Base-by-base conservation (phyloP, 2,113 vertebrate genomes). In the Jacana jacana region DNA sequence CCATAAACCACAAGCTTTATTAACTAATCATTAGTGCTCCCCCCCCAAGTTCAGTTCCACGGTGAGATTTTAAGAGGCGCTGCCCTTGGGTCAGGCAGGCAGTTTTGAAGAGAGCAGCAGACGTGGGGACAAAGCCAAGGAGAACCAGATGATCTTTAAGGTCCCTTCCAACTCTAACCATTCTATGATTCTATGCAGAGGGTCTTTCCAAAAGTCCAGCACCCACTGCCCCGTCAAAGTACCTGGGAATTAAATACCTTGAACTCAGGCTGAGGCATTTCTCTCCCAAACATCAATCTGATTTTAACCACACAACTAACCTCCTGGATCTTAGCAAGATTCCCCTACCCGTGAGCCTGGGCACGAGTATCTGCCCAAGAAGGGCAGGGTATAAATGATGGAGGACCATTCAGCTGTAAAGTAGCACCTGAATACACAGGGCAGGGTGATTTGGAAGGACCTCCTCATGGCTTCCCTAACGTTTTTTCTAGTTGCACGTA, bases 1-100 rank as follows among this genome's bases (percentile, higher is more conserved):
- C 80, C 90, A 61, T 79, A 91, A 96, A 84, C 88, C 90, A 87
- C 76, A 86, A 81, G 65, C 72, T 90, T 86, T 93, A 94, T 94
- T 93, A 93, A 79, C 83, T 87, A 79, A 92, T 86, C 75, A 89
- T 95, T 95, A 91, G 85, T 78, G 81, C 76, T 25, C 23, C 17
- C 46, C 46, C 19, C 46, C 18, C 60, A 24, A 65, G 73, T 89
- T 40, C 54, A 76, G 77, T 84, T 94, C 81, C 88, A 63, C 2
- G 1, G 27, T 40, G 40, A 3, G 30, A 19, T 68, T 81, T 86
- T 75, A 84, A 89, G 77, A 93, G 27, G 35, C 44, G 48, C 69
- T 75, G 72, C 65, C 79, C 65, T 68, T 20, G 17, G 69, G 73
- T 57, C 48, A 78, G 22, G 33, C 14, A 30, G 68, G 60, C 35